Conservation (phyloP, 2,888 invertebrate genomes). For the Nemoura dubitans region DNA sequence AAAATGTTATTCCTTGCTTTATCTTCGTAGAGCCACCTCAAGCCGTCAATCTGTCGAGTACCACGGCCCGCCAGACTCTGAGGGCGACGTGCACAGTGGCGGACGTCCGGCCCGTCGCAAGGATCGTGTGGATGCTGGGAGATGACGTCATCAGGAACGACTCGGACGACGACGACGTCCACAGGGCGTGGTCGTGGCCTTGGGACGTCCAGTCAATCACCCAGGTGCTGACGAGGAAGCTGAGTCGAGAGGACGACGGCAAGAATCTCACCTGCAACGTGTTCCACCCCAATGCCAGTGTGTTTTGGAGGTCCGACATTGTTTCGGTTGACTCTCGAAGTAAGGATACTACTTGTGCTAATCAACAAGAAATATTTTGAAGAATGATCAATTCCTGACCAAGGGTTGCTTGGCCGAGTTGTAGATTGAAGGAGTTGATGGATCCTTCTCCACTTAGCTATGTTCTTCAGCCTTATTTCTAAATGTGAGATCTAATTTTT, state of each 20-base stretch:
- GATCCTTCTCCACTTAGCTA: no score
- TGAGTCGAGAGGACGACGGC: neutral
- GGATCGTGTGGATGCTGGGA: constrained; percentile 7
- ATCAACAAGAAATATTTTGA: no score
- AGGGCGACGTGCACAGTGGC: neutral
- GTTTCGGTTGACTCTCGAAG: neutral
- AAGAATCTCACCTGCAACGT: neutral
- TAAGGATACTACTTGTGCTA: no score
- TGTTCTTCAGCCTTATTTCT: no score
- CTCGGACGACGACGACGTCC: neutral
- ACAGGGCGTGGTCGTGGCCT: neutral
- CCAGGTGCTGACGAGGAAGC: neutral
- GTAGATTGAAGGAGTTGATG: no score
- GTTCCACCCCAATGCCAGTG: neutral
- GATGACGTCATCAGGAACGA: constrained; percentile 9
- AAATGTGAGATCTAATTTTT: no score
- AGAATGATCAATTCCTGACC: no score
- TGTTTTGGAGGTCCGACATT: neutral
- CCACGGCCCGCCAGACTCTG: neutral
- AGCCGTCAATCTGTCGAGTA: neutral
- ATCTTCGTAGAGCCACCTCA: neutral
- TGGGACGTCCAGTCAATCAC: neutral
- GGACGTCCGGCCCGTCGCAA: constrained; percentile 1
- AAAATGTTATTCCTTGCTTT: neutral
- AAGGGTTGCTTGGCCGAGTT: no score